These are phyloP conservation scores for Saccostrea echinata DNA, from an alignment of 1,140 invertebrate species.

Conservation along the genomic window DNA sequence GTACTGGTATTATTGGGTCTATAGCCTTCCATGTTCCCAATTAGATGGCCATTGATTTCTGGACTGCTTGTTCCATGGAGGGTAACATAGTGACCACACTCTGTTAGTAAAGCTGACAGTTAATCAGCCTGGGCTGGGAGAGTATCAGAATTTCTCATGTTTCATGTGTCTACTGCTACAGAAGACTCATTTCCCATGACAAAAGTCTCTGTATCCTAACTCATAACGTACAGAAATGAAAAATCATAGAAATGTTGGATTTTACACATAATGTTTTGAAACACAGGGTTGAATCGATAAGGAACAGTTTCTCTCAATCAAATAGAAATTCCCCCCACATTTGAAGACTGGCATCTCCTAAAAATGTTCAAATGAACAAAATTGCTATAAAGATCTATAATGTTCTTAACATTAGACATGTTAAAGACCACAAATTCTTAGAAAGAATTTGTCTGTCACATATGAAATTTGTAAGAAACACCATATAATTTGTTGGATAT, in stretches of 20 bases:
- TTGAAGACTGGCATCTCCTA: too few relatives aligned
- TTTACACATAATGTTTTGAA: neutral
- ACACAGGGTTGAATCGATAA: neutral
- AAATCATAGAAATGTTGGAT: neutral
- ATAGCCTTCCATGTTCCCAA: neutral
- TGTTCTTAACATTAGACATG: too few relatives aligned
- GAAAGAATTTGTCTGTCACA: too few relatives aligned
- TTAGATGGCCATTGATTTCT: conserved; percentile 23
- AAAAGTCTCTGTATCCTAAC: neutral
- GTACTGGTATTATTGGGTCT: neutral
- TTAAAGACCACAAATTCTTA: too few relatives aligned
- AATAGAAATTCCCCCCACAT: neutral
- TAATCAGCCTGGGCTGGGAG: neutral
- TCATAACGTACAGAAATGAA: neutral
- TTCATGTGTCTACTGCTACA: neutral
- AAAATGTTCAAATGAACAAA: too few relatives aligned
- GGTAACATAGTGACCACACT: conserved; percentile 8
- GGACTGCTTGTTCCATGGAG: neutral
- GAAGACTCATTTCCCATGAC: neutral
- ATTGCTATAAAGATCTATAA: too few relatives aligned
- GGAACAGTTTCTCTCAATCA: neutral
- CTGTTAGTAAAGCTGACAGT: neutral
- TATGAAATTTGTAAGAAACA: too few relatives aligned
- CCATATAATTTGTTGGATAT: too few relatives aligned
- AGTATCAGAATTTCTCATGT: neutral